phyloP scores from a whole-genome alignment of 2,113 vertebrate genomes.

The Toxotes chatareus region DNA sequence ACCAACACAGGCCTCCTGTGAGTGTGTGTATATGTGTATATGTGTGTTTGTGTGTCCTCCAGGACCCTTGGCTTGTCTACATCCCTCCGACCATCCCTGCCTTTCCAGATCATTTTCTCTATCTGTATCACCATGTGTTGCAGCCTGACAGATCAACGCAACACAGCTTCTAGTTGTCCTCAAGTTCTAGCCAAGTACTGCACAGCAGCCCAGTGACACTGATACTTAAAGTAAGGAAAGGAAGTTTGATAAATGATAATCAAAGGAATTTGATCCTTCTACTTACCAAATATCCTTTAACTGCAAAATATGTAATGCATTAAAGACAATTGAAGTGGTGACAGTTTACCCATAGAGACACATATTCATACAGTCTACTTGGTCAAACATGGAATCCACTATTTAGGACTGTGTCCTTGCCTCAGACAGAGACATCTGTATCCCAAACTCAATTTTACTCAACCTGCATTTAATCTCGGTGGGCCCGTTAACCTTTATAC shows the following conservation, averaged over 20 bases:
- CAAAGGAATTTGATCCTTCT: no score
- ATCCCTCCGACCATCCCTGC: constrained; percentile 22
- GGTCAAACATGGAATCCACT: not conserved
- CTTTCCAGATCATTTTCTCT: not conserved
- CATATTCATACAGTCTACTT: not conserved
- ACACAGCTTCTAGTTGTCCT: not conserved
- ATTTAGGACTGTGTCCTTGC: constrained; percentile 23
- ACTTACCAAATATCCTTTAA: no score
- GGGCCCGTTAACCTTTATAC: constrained; percentile 46
- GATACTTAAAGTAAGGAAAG: not conserved
- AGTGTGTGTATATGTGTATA: not conserved
- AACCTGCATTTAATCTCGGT: constrained; percentile 41
- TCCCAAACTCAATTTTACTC: constrained; percentile 26
- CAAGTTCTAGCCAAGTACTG: not conserved
- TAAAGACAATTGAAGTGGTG: not conserved
- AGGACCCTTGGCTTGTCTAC: constrained; percentile 12
- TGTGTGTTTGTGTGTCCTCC: constrained; percentile 37
- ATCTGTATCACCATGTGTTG: constrained; percentile 7
- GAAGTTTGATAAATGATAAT: not conserved
- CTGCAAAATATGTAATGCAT: not conserved
- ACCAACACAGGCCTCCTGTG: constrained; percentile 38
- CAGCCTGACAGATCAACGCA: constrained; percentile 9
- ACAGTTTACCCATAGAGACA: not conserved
- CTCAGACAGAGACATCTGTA: constrained; percentile 32
- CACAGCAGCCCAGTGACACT: not conserved